Conservation (phyloP, 2,113 vertebrate genomes). For the Oncorhynchus kisutch region DNA sequence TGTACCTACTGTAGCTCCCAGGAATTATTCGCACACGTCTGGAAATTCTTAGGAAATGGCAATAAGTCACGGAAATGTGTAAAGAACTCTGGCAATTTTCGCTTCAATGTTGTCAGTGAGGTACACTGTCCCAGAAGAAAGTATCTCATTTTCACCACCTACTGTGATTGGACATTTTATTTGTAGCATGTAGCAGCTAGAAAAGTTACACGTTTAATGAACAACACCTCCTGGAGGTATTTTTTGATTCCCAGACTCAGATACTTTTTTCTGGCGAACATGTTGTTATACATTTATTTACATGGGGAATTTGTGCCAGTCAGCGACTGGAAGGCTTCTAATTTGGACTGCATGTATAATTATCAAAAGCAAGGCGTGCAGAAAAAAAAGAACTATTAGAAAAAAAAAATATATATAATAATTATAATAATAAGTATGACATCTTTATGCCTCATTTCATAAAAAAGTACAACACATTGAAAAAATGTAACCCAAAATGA, state of each 20-base stretch:
- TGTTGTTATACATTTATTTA: conserved; percentile 58
- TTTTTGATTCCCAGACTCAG: conserved; percentile 62
- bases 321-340: conserved; percentile 29
- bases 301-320: conserved; percentile 43
- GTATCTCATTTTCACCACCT: conserved; percentile 66
- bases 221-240: conserved; percentile 68
- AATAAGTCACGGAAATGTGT: conserved; percentile 78
- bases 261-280: conserved; percentile 39
- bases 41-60: conserved; percentile 76
- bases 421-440: neutral
- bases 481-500: neutral
- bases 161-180: conserved; percentile 43
- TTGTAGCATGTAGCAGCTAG: conserved; percentile 52
- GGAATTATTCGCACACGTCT: conserved; percentile 80
- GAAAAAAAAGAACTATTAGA: neutral
- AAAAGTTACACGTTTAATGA: conserved; percentile 88
- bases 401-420: neutral
- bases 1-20: conserved; percentile 76
- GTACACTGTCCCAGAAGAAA: conserved; percentile 63
- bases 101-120: conserved; percentile 77
- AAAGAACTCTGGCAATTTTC: conserved; percentile 81
- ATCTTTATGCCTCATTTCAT: too few species aligned
- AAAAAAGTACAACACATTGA: neutral
- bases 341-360: conserved; percentile 26
- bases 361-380: neutral